Evolutionary conservation across 1,140 invertebrate species (phyloP).

Genomic region (Trichomalopsis sarcophagae): DNA sequence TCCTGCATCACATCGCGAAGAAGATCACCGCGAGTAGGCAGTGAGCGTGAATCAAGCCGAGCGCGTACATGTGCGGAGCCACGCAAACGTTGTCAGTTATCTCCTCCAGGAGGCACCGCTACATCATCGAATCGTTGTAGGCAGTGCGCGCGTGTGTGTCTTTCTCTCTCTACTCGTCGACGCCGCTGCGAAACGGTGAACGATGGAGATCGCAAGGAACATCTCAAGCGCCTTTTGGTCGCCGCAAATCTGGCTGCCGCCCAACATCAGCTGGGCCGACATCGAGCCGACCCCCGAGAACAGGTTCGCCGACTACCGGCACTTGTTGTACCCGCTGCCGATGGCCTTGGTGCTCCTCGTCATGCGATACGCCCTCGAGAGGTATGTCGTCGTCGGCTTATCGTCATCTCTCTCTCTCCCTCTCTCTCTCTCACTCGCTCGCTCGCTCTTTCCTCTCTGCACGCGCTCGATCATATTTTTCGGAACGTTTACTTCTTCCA

Average conservation of each 20-base stretch:
- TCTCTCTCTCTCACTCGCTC: constrained; percentile 24
- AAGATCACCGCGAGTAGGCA: not conserved
- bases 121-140: not conserved
- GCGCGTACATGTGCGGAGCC: constrained; percentile 38
- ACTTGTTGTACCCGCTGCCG: constrained; percentile 88
- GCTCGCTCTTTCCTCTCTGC: not conserved
- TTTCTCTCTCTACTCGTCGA: not conserved
- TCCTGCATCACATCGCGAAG: not conserved
- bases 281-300: constrained; percentile 86
- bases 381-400: constrained; percentile 76
- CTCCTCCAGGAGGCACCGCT: constrained; percentile 8
- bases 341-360: constrained; percentile 86
- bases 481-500: not conserved
- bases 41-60: not conserved
- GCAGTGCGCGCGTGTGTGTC: not conserved
- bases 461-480: not conserved
- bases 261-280: constrained; percentile 92
- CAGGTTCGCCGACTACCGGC: constrained; percentile 87
- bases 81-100: not conserved
- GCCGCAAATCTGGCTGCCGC: constrained; percentile 90
- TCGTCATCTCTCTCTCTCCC: not conserved
- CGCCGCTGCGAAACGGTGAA: not conserved
- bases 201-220: constrained; percentile 55
- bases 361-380: constrained; percentile 86
- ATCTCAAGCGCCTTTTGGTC: constrained; percentile 84